These are phyloP conservation scores for Hydrolagus affinis DNA, from an alignment of 2,113 vertebrate genomes.

Conservation along the genomic window DNA sequence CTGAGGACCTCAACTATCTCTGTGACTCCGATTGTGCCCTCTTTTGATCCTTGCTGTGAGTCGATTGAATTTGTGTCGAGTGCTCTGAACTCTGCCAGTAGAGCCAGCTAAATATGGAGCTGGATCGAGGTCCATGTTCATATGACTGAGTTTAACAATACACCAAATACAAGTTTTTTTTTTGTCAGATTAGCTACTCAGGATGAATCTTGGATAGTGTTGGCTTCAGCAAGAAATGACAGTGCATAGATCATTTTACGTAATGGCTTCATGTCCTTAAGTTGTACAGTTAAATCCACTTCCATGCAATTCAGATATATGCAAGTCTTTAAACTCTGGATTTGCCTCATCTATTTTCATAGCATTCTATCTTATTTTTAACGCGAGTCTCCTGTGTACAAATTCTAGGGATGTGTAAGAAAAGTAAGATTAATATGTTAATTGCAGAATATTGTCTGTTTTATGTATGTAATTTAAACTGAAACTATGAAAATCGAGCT, in stretches of 20 bases:
- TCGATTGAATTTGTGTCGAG: slow-evolving; percentile 51
- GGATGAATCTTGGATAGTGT: neutral
- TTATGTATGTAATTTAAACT: neutral
- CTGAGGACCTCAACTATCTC: slow-evolving; percentile 54
- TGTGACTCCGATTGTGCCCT: slow-evolving; percentile 56
- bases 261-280: neutral
- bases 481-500: neutral
- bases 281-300: neutral
- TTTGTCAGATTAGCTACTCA: neutral
- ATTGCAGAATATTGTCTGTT: neutral
- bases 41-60: slow-evolving; percentile 56
- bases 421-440: neutral
- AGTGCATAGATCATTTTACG: neutral
- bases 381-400: neutral
- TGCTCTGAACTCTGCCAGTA: slow-evolving; percentile 50
- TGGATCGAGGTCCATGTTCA: slow-evolving; percentile 42
- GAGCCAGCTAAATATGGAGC: slow-evolving; percentile 43
- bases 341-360: neutral
- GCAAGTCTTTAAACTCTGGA: neutral
- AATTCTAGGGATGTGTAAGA: neutral
- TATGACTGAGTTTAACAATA: slow-evolving; percentile 40
- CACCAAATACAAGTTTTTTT: neutral
- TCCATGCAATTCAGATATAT: neutral
- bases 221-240: neutral
- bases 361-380: neutral